Evolutionary conservation across 2,888 invertebrate species (phyloP), one percentile per base, ranked within the genome.

Genomic region (Lagria hirta): DNA sequence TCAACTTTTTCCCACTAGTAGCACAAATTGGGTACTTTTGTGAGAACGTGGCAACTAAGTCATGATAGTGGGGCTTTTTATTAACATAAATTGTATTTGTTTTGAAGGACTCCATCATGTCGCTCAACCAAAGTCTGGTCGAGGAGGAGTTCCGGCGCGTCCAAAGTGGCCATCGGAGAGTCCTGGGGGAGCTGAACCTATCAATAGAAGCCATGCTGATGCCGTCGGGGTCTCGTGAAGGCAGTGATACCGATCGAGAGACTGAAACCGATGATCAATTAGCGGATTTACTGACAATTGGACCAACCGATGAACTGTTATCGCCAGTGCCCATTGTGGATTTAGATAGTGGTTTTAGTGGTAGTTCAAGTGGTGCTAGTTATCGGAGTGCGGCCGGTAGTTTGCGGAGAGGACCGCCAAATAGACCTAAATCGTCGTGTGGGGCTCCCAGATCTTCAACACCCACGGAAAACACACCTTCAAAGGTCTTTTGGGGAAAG

Each of bases 171-270:
- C 91, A 92, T 72, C 83, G 84, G 59, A 78, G 87, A 64, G 87
- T 90, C 55, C 77, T 92, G 51, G 90, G 88, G 26, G 89, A 92
- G 70, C 74, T 92, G 45, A 91, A 91, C 75, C 78, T 92, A 47
- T 87, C 90, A 57, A 87, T 71, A 26, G 91, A 92, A 73, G 90
- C 88, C 27, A 90, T 92, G 89, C 72, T 92, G 53, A 92, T 91
- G 91, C 91, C 90, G 14, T 81, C 84, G 62, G 80, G 81, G 54
- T 74, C 75, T 13, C 72, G 75, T 7, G 72, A 74, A 45, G 70
- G 71, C 27, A 79, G 78, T 72, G 81, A 76, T 54, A 81, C 80
- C 32, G 82, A 81, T 66, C 49, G 63, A n/a, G 78, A 81, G 60
- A 79, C 78, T 43, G 80, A 79, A 62, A 77, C 76, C 52, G 76